Evolutionary conservation across 2,888 invertebrate genomes (phyloP), one percentile per base, ranked within the genome.

Genomic region (Drosophila formosana): DNA sequence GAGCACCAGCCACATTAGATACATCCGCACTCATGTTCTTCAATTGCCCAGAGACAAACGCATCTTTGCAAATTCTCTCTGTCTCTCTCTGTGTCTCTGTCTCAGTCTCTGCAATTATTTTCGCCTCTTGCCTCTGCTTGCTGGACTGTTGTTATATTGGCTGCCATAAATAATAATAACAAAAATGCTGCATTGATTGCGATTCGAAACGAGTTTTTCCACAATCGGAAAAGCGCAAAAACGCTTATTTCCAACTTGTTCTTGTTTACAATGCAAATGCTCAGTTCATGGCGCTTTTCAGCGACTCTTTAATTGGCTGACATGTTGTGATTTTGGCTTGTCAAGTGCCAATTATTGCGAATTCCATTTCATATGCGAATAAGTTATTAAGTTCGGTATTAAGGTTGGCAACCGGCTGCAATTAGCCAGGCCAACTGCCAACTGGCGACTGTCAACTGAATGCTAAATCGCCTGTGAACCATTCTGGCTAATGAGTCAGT

Each of bases 161-260:
- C 88, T 84, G 87, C 87, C 89, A 84, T 68, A 83, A 82, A 80
- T 76, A 80, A 86, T 89, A 85, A 85, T 87, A 84, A 41, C 39
- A 41, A 87, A 87, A 83, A 81, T 83, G 61, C 74, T 61, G 65
- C 87, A 84, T 84, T 84, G 84, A 84, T 84, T 88, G 87, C 58
- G 51, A 58, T 64, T 63, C 55, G 62, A 88, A 88, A 84, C 89
- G 68, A 75, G 83, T 84, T 84, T 70, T 51, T 32, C 70, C n/a
- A 71, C 77, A 67, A 82, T 68, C 77, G 67, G 82, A 74, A 82
- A 82, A 80, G 67, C 58, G 62, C 60, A 51, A 67, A 73, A 70
- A 53, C 32, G 61, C 32, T 69, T 76, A 62, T 51, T 66, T 51
- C 41, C 60, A 57, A 51, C 63, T 69, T 61, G 37, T 41, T 55